Evolutionary conservation across 2,888 invertebrate genomes (phyloP), one percentile per base, ranked within the genome.

Genomic region (Patella depressa): DNA sequence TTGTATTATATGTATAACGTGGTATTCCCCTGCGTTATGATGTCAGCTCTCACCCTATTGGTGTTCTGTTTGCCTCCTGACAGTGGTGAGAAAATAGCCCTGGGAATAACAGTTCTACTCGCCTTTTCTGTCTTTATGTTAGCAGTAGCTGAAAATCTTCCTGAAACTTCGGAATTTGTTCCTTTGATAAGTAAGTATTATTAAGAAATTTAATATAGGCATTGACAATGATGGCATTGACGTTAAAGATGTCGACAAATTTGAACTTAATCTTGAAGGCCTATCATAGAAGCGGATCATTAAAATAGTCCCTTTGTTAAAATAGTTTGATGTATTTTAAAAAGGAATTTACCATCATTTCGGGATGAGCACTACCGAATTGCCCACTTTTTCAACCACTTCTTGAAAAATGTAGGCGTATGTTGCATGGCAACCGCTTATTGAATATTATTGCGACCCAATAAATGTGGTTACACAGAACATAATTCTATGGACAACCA

Each of bases 21-120:
- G 55, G 93, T 93, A 53, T 92, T 93, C 83, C 93, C 93, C 7
- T 94, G 93, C 85, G 92, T 93, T 82, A 93, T 93, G 93, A 93
- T 93, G 96, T 73, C 93, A 92, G 78, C 96, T 94, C 88, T 93
- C 72, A 94, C 93, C 0, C 89, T 93, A 72, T 90, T 93, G 55
- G 93, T 93, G 19, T 93, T 93, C 88, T 93, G 93, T 84, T 89
- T 93, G 75, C 93, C 93, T 5, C 93, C 93, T 0, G 93, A 93
- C 83, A 92, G 92, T 3, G 93, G 93, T 3, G 93, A 93, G 88
- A 93, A 93, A 86, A 93, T 93, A 76, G 93, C 93, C 29, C 88
- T 93, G 53, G 93, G 93, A 69, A 93, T 93, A 79, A 93, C 93
- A 17, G 93, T 93, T 11, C 90, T 93, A 15, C 90, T 93, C 71